phyloP scores from a whole-genome alignment of 2,888 invertebrate species.

The Caenorhabditis sinica region DNA sequence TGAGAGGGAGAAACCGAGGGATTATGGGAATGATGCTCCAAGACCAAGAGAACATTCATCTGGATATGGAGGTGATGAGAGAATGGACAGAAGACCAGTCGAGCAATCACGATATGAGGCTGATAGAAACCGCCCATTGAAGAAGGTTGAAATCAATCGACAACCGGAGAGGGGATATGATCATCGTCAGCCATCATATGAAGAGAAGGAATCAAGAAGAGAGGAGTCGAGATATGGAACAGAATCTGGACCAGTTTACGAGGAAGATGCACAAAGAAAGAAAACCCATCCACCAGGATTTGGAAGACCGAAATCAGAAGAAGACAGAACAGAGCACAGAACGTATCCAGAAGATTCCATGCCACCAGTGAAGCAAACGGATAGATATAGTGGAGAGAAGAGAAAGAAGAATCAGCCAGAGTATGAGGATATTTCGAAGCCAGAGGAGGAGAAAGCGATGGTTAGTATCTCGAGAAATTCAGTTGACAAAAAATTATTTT shows the following conservation, averaged over 20 bases:
- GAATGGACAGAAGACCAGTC: conserved; percentile 27
- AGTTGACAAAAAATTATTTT: background rate
- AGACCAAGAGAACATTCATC: conserved; percentile 38
- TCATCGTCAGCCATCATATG: conserved; percentile 22
- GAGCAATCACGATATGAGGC: conserved; percentile 43
- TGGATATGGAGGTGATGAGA: conserved; percentile 43
- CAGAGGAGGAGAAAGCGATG: conserved; percentile 23
- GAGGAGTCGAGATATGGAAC: conserved; percentile 42
- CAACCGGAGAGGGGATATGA: conserved; percentile 31
- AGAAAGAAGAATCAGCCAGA: conserved; percentile 50
- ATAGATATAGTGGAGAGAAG: conserved; percentile 39
- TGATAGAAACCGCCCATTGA: conserved; percentile 35
- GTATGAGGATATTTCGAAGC: conserved; percentile 51
- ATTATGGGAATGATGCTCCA: conserved; percentile 29
- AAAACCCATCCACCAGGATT: conserved; percentile 57
- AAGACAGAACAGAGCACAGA: conserved; percentile 44
- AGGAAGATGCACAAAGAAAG: conserved; percentile 24
- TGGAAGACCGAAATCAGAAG: conserved; percentile 42
- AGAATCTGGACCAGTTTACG: conserved; percentile 27
- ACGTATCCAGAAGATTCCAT: conserved; percentile 30
- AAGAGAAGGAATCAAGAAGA: conserved; percentile 19
- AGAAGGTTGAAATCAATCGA: conserved; percentile 47
- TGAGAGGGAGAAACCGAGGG: conserved; percentile 25
- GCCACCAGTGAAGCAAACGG: conserved; percentile 44
- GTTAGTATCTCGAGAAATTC: background rate